These are phyloP conservation scores for Gobio gobio DNA, from an alignment of 2,113 vertebrate genomes.

Conservation along the genomic window DNA sequence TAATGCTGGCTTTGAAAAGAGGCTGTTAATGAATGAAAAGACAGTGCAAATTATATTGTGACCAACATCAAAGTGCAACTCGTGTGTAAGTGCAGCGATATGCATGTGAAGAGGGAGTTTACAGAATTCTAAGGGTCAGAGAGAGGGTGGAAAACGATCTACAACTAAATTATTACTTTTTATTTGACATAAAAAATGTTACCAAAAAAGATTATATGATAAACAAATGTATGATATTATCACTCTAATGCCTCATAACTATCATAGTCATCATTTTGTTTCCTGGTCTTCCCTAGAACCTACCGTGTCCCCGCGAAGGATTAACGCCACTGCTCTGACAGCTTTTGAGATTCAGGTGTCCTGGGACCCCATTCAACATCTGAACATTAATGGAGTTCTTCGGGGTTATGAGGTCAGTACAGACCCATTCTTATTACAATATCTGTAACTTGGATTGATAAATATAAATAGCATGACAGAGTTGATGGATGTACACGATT, in stretches of 20 bases:
- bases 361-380: conserved; percentile 87
- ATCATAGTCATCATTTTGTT: background rate
- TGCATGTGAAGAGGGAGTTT: background rate
- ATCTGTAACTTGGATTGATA: background rate
- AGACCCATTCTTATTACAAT: background rate
- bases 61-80: background rate
- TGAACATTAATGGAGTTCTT: conserved; percentile 82
- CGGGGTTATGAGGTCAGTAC: conserved; percentile 90
- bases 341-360: conserved; percentile 92
- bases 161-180: background rate
- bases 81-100: background rate
- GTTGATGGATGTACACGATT: background rate
- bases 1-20: background rate
- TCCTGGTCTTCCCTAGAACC: conserved; percentile 79
- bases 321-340: conserved; percentile 83
- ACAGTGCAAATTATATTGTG: background rate
- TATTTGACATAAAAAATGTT: background rate
- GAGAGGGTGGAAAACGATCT: background rate
- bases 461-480: background rate
- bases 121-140: background rate
- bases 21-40: background rate
- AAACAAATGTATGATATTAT: background rate
- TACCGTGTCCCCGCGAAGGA: conserved; percentile 80
- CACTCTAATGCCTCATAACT: background rate
- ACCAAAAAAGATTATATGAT: background rate